Base-by-base conservation (phyloP, 1,140 invertebrate genomes). In the Epicauta chinensis region DNA sequence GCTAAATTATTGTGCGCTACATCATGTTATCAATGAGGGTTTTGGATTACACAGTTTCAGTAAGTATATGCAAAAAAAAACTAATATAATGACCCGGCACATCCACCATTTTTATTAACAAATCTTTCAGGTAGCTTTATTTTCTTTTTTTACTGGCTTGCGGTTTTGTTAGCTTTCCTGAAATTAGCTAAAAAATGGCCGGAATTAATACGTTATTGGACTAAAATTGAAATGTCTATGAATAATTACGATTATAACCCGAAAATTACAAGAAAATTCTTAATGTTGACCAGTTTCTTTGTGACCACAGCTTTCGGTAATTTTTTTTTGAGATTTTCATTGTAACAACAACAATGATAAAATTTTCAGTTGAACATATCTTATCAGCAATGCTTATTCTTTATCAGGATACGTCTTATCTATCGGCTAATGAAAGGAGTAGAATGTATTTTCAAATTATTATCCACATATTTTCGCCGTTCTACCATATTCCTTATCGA, bases 151-250 rank as follows among this genome's bases (percentile, higher is more conserved):
- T 23, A 0, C 7, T 23, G 7, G 2, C n/a, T n/a, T 23, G n/a
- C n/a, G n/a, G n/a, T 23, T 23, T 7, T 23, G 7, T 3, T 23
- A 7, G 7, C 38, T 16, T 47, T 47, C 31, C 37, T 47, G 12
- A 36, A 47, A 12, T 29, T 47, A 14, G 45, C 45, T 2, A 47
- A 23, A 38, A 36, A 16, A 7, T 47, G 45, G 45, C 45, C 45
- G 1, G 2, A 37, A 16, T 37, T 47, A 3, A 47, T 47, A 4
- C 6, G 13, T 23, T 38, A 47, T 4, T 47, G 45, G 45, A 47
- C 16, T 15, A 16, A 29, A 14, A 23, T 47, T 10, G 45, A 47
- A 29, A 16, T 6, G 3, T 37, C 45, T 17, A 15, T 5, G 2
- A 9, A 38, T 32, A 16, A 5, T 47, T 34, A 37, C 37, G 45